Conservation (phyloP, 1,140 invertebrate species). For the Mya arenaria region DNA sequence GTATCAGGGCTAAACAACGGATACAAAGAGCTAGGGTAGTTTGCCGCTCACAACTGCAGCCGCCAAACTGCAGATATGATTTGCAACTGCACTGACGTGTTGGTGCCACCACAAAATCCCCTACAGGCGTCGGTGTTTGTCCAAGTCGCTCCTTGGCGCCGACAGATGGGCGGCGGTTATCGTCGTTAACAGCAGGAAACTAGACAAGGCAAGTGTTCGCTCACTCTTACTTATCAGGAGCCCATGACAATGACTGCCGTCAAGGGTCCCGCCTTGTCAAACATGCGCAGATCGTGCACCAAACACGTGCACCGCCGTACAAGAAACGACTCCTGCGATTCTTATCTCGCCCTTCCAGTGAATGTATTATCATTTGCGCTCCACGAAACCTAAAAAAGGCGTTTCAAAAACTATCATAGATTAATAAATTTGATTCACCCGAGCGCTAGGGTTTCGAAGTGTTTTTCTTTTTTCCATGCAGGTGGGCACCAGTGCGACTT, state of each 20-base stretch:
- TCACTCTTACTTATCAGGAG: not conserved
- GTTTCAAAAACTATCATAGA: conserved; percentile 36
- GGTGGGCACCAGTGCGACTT: conserved; percentile 36
- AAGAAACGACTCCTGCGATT: conserved; percentile 34
- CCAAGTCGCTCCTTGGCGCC: too few species aligned
- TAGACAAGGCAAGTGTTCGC: not conserved
- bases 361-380: conserved; percentile 4
- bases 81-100: too few species aligned
- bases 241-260: not conserved
- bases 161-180: not conserved
- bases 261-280: not conserved
- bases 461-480: conserved; percentile 50
- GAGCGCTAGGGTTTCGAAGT: conserved; percentile 11
- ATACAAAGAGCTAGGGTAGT: too few species aligned
- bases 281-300: not conserved
- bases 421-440: conserved; percentile 47
- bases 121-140: too few species aligned
- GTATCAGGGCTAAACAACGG: too few species aligned
- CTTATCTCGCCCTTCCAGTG: conserved; percentile 23
- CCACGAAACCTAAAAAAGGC: conserved; percentile 27
- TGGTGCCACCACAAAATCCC: too few species aligned
- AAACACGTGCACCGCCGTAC: conserved; percentile 19
- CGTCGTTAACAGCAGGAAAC: not conserved
- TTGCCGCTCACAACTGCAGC: too few species aligned
- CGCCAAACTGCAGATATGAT: too few species aligned